Evolutionary conservation across 1,140 invertebrate genomes (phyloP).

Genomic region (Drosophila persimilis): DNA sequence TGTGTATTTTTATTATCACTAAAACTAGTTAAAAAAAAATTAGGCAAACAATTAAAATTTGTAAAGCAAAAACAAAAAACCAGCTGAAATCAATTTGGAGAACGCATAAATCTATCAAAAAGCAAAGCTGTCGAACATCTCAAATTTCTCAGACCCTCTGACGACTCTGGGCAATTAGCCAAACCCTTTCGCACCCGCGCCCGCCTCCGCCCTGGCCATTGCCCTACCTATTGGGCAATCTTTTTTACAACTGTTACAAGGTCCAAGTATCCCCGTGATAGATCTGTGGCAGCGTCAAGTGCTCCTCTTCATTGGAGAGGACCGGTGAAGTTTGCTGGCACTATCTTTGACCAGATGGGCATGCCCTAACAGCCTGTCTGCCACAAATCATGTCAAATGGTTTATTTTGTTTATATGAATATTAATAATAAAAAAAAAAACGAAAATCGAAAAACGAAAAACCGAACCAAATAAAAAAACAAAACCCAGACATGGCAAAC

Average conservation of each 20-base stretch:
- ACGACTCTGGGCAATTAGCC: too few species aligned
- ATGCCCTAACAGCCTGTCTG: neutral
- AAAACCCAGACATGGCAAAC: conserved; percentile 16
- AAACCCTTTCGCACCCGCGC: too few species aligned
- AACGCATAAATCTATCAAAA: too few species aligned
- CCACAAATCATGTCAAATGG: conserved; percentile 35
- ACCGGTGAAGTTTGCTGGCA: conserved; percentile 5
- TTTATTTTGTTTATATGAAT: conserved; percentile 49
- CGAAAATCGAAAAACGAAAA: neutral
- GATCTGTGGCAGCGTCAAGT: conserved; percentile 12
- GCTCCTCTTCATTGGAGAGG: neutral
- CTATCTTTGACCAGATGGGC: conserved; percentile 19
- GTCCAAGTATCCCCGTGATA: conserved; percentile 7
- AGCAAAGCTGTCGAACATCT: too few species aligned
- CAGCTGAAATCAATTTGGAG: too few species aligned
- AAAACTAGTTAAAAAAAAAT: too few species aligned
- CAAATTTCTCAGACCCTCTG: too few species aligned
- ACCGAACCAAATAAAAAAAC: conserved; percentile 20
- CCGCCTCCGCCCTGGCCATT: too few species aligned
- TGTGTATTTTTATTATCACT: too few species aligned
- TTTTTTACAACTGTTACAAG: neutral
- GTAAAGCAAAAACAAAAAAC: too few species aligned
- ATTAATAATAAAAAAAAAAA: conserved; percentile 25
- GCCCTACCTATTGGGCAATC: conserved; percentile 3
- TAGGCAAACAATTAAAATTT: too few species aligned